These are phyloP conservation scores for Geophilus truncorum DNA, from an alignment of 2,888 invertebrate genomes.

Conservation along the genomic window DNA sequence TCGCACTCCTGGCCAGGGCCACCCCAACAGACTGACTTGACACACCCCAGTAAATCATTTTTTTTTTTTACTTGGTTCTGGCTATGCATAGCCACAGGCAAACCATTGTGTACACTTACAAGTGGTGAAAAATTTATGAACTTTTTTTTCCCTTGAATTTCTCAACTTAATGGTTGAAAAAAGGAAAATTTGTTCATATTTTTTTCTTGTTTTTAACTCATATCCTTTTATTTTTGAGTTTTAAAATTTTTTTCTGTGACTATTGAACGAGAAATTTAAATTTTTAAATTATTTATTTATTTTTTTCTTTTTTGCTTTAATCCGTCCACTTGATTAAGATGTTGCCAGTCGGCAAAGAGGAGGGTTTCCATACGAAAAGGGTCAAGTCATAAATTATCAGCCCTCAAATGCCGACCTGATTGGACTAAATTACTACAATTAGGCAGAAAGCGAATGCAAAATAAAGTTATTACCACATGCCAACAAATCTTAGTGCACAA, in stretches of 20 bases:
- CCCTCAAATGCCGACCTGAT: slow-evolving; percentile 9
- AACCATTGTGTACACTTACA: slow-evolving; percentile 8
- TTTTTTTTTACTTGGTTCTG: background rate
- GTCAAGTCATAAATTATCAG: slow-evolving; percentile 13
- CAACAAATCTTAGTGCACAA: background rate
- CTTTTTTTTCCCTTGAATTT: background rate
- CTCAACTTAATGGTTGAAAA: background rate
- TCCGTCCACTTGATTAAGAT: background rate
- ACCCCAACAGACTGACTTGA: slow-evolving; percentile 5
- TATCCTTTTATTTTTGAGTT: too few species aligned
- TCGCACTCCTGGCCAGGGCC: background rate
- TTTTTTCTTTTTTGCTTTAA: background rate
- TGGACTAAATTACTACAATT: slow-evolving; percentile 13
- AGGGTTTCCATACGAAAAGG: background rate
- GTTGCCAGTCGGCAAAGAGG: background rate
- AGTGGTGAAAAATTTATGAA: slow-evolving; percentile 18
- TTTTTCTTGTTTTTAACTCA: too few species aligned
- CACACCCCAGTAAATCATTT: slow-evolving; percentile 6
- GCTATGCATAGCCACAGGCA: background rate
- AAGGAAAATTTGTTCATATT: background rate
- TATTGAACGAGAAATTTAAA: too few species aligned
- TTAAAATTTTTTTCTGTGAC: too few species aligned
- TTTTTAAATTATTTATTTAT: too few species aligned
- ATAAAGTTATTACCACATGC: slow-evolving; percentile 13
- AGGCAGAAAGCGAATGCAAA: background rate